Evolutionary conservation across 2,113 vertebrate genomes (phyloP), one percentile per base, ranked within the genome.

Genomic region (Dolichallabes microphthalmus): DNA sequence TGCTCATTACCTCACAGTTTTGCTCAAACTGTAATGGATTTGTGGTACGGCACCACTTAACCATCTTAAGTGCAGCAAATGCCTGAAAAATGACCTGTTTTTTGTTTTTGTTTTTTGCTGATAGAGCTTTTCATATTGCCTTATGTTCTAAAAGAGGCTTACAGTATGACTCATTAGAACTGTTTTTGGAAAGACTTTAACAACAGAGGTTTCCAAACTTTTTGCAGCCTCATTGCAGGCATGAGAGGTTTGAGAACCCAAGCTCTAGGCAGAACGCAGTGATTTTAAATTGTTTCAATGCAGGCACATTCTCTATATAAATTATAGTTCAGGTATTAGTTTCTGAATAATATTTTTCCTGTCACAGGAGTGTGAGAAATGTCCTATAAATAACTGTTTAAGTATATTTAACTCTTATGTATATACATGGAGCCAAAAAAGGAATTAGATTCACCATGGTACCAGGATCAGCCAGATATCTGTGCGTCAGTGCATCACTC

Each of bases 1-100:
- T 57, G 83, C 61, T 68, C 61, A 57, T 79, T 85, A 79, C 27
- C 63, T 55, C 30, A n/a, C 60, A 22, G 12, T 27, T 30, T 63
- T 60, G 35, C 15, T 55, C 9, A 3, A 7, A 15, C 45, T n/a
- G 55, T 58, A 74, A 74, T 45, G 55, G 82, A 35, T n/a, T 60
- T 61, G 35, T 12, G 11, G 57, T 83, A 39, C 19, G 20, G 55
- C 27, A 45, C n/a, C 27, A 45, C 22, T 25, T 60, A 39, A 13
- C 19, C 25, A 15, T 15, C 39, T 61, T n/a, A 14, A 79, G 10
- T 50, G 20, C 30, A 66, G 61, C 20, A 50, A 82, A 82, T 20
- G 4, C 15, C 74, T 77, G 15, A 1, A 30, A 68, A 68, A 53
- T 52, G 2, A 7, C 0, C 25, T 80, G 30, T 58, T 35, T 60